A percentile compares a stretch with the other conserved stretches of the same genome.
Evolutionary conservation across 2,113 vertebrate genomes (phyloP).

Genomic region (Mesoclemmys tuberculata): DNA sequence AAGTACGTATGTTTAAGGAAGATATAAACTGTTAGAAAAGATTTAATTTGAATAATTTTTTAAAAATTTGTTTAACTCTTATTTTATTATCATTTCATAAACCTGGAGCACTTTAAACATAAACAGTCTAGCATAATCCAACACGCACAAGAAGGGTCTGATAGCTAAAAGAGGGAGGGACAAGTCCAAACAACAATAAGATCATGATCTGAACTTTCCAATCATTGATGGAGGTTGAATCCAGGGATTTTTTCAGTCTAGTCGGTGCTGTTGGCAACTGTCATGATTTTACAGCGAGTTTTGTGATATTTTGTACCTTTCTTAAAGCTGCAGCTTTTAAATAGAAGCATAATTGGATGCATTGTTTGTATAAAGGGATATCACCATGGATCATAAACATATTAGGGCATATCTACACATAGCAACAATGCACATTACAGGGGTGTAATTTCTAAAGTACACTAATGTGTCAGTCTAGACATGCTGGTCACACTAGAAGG

Average conservation of each 20-base stretch:
- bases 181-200: neutral
- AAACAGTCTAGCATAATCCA: rapidly evolving
- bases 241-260: neutral
- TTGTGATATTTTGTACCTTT: neutral
- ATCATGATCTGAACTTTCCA: neutral
- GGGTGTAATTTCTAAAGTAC: neutral
- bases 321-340: neutral
- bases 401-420: neutral
- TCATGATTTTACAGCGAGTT: neutral
- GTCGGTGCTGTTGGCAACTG: neutral
- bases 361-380: neutral
- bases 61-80: neutral
- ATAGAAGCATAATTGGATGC: rapidly evolving
- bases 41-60: neutral
- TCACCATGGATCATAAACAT: neutral
- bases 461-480: neutral
- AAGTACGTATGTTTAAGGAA: neutral
- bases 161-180: neutral
- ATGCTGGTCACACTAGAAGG: neutral
- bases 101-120: neutral
- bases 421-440: neutral
- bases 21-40: rapidly evolving
- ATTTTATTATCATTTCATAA: rapidly evolving
- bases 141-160: neutral
- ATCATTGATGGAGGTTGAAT: neutral